Evolutionary conservation across 1,140 invertebrate species (phyloP), one percentile per base, ranked within the genome.

Genomic region (Lysiphlebus fabarum): DNA sequence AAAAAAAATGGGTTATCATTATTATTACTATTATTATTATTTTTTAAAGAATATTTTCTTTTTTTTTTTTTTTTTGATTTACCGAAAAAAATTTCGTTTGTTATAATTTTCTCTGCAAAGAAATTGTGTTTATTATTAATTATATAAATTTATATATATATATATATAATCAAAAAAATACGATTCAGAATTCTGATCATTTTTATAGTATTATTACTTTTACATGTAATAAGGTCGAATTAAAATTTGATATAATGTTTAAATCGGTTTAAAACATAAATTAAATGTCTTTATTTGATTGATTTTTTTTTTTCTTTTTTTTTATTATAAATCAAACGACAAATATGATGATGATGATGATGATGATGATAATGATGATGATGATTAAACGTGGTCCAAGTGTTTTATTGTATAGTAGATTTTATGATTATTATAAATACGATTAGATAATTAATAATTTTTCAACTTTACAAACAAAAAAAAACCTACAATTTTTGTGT

Each of bases 201-300:
- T 63, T 48, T 55, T 55, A 65, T 66, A 70, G 66, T 70, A 69
- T 72, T 69, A 68, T 69, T 70, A 68, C 65, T 70, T 70, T 70
- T 69, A 66, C 67, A 66, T 62, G 36, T 64, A 53, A 36, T 57
- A 53, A 61, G 57, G 62, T 62, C 4, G 17, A 26, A 26, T 26
- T 26, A 26, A 26, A 26, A 26, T 26, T 26, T 26, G 17, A 26
- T 26, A 49, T n/a, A 50, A 54, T 36, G 6, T 34, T 26, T 26
- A 26, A 26, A 26, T n/a, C 17, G 17, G 17, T 26, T 26, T 26
- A 26, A 26, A 26, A 26, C 17, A 26, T 26, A 26, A 26, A 26
- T 26, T 26, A 26, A 26, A 26, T 26, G 17, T 26, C 17, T 26
- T 26, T 26, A 26, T 26, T 26, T 26, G 17, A 1, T 2, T 26